Percentiles rank a stretch among this genome's conserved stretches.
Conservation (phyloP, 2,797 vertebrate species). For the Eptatretus atami region DNA sequence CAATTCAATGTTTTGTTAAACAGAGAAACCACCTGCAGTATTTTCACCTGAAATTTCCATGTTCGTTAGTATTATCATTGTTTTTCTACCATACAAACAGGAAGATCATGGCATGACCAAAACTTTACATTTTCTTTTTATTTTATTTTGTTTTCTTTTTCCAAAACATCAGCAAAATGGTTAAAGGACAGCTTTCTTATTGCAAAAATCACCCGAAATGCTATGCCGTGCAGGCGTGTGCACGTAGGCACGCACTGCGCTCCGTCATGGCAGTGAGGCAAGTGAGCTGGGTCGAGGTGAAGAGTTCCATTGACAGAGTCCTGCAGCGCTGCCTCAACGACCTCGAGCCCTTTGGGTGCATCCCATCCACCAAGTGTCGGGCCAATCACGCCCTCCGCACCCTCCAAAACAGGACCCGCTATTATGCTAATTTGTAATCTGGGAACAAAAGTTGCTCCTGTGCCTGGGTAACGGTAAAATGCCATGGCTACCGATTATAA, state of each 20-base stretch:
- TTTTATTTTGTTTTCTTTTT: slow-evolving; percentile 8
- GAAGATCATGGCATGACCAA: no score
- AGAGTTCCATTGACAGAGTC: slow-evolving; percentile 56
- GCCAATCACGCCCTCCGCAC: slow-evolving; percentile 41
- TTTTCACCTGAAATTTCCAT: no score
- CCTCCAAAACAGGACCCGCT: slow-evolving; percentile 43
- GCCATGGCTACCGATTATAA: no score
- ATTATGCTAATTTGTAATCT: slow-evolving; percentile 37
- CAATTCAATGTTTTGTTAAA: background rate
- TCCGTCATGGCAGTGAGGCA: slow-evolving; percentile 70
- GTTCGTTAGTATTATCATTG: no score
- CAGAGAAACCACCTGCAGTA: no score
- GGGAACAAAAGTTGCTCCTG: no score
- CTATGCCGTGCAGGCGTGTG: slow-evolving; percentile 27
- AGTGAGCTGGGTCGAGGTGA: slow-evolving; percentile 29
- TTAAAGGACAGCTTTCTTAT: no score
- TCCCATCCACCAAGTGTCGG: slow-evolving; percentile 40
- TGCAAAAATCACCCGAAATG: no score
- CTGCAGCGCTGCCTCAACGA: slow-evolving; percentile 74
- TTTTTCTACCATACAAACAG: no score
- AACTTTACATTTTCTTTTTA: background rate
- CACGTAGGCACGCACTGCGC: slow-evolving; percentile 43
- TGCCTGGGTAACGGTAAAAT: no score
- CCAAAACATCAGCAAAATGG: background rate
- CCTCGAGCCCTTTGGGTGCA: slow-evolving; percentile 61